phyloP scores from a whole-genome alignment of 2,888 invertebrate species.

The Mesochorus sp. region DNA sequence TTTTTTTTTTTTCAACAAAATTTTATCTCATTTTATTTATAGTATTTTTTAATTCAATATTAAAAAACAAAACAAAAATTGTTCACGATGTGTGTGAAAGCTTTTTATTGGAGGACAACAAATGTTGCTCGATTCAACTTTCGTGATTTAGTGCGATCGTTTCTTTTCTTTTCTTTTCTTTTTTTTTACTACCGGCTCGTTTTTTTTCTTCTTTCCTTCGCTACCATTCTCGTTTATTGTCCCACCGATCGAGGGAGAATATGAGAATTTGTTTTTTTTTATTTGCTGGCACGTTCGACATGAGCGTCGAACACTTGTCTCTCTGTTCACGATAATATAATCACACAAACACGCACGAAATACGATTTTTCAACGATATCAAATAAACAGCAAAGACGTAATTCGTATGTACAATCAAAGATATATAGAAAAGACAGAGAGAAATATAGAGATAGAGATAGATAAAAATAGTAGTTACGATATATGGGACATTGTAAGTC shows the following conservation, averaged over 20 bases:
- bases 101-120: not conserved
- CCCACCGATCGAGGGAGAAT: not conserved
- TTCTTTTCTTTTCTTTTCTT: conserved; percentile 15
- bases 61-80: too few species aligned
- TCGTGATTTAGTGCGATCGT: conserved; percentile 61
- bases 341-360: conserved; percentile 26
- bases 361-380: conserved; percentile 4
- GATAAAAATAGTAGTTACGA: conserved; percentile 34
- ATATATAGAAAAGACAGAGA: conserved; percentile 28
- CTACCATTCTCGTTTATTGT: conserved; percentile 32
- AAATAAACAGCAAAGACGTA: conserved; percentile 25
- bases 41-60: too few species aligned
- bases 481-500: conserved; percentile 56
- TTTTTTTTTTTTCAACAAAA: not conserved
- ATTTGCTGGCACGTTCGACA: conserved; percentile 64
- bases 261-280: conserved; percentile 22
- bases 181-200: conserved; percentile 29
- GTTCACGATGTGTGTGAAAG: too few species aligned
- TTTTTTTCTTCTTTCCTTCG: conserved; percentile 1
- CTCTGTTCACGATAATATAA: conserved; percentile 44
- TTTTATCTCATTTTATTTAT: not conserved
- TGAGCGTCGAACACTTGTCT: conserved; percentile 67
- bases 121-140: not conserved
- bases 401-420: conserved; percentile 20
- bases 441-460: conserved; percentile 2